Base-by-base conservation (phyloP, 2,888 invertebrate species). In the Beris chalybata region DNA sequence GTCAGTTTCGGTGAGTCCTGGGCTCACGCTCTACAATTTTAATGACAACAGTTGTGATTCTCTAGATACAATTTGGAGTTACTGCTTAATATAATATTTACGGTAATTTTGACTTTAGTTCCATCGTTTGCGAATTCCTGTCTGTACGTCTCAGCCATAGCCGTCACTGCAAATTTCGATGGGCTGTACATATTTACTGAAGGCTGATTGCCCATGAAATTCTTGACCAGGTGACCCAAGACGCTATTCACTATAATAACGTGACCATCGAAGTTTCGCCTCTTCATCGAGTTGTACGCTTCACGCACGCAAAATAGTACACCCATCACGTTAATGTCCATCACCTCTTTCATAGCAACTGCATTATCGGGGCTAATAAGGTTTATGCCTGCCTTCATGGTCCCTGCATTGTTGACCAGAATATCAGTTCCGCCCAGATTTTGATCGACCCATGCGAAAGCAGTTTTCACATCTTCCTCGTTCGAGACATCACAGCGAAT, bases 391-490 rank as follows among this genome's bases (percentile, higher is more conserved):
- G 55, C 0, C 1, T 71, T 72, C 0, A 67, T 4, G 0, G 77
- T 71, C 4, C 78, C 78, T n/a, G 54, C 54, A 32, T 54, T 54
- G 32, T 54, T 54, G 32, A 54, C 6, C n/a, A 54, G 31, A 5
- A 54, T 38, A 54, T 54, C 54, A 31, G 32, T n/a, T 30, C 54
- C 54, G 11, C 54, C 54, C 4, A 54, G 32, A 12, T 11, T 30
- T n/a, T 76, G 70, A 44, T 83, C 79, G 13, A 84, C 81, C 79
- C 80, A 82, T n/a, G 77, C 73, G 73, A 88, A 87, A 38, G 84
- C 83, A 4, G 77, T 74, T 50, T 82, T 65, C 43, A 88, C 84
- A 4, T 86, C 83, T 1, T 82, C 79, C 69, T 86, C 85, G 13
- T 82, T 79, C 0, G 77, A 77, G 1, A 87, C 72, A 71, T 87